phyloP scores from a whole-genome alignment of 2,888 invertebrate species.

The Eupithecia inturbata region DNA sequence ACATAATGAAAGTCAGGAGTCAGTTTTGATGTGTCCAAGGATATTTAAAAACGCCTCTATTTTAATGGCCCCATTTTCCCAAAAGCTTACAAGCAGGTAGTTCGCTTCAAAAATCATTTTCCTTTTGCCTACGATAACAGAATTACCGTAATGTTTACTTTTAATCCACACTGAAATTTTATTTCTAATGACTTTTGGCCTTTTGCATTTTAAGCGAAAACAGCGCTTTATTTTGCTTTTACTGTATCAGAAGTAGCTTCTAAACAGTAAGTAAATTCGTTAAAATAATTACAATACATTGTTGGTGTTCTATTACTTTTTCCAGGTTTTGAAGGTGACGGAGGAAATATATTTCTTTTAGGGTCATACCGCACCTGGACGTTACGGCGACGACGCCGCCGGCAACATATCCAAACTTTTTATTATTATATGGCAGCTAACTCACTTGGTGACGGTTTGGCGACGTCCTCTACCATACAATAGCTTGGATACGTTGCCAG shows the following conservation, averaged over 20 bases:
- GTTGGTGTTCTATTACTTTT: background rate
- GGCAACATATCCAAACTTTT: too few species aligned
- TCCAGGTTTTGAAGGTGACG: background rate
- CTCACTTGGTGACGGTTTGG: too few species aligned
- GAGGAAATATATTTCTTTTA: background rate
- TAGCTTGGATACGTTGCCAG: too few species aligned
- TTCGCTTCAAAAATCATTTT: constrained; percentile 81
- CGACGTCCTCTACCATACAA: too few species aligned
- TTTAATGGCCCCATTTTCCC: constrained; percentile 55
- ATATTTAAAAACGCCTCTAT: background rate
- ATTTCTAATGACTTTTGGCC: constrained; percentile 57
- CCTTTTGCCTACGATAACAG: constrained; percentile 65
- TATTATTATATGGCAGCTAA: too few species aligned
- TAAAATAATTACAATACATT: background rate
- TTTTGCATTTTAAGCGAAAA: constrained; percentile 52
- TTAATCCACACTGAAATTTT: constrained; percentile 80
- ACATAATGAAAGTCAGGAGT: background rate
- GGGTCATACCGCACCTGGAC: background rate
- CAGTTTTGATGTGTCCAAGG: too few species aligned
- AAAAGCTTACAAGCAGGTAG: constrained; percentile 69
- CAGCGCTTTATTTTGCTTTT: constrained; percentile 42
- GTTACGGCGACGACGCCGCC: too few species aligned
- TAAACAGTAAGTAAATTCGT: background rate
- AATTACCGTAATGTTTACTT: constrained; percentile 80
- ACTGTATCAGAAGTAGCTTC: background rate